These are phyloP conservation scores for Leptoteleia sp. DNA, from an alignment of 1,140 invertebrate genomes.

Conservation along the genomic window DNA sequence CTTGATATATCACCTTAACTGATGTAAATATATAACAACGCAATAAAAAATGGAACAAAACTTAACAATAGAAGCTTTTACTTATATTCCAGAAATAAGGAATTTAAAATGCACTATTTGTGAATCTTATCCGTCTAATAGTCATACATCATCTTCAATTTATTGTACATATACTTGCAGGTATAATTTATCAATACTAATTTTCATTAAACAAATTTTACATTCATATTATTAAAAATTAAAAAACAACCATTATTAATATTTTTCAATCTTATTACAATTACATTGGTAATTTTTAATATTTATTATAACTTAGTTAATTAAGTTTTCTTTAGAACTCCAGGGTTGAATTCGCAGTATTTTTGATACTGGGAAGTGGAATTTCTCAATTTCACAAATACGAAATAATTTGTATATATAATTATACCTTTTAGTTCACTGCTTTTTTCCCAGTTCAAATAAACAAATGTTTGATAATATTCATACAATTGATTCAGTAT, in stretches of 20 bases:
- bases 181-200: slow-evolving; percentile 2
- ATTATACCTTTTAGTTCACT: too few species aligned
- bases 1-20: too few species aligned
- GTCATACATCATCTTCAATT: background rate
- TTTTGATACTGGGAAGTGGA: too few species aligned
- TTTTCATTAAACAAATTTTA: background rate
- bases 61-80: slow-evolving; percentile 23
- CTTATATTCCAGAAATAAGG: slow-evolving; percentile 24
- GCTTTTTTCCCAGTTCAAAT: too few species aligned
- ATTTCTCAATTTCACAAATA: too few species aligned
- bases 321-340: too few species aligned
- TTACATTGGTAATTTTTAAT: too few species aligned
- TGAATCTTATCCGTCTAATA: slow-evolving; percentile 30
- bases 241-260: slow-evolving; percentile 5
- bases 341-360: too few species aligned
- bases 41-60: slow-evolving; percentile 3
- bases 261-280: too few species aligned
- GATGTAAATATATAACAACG: too few species aligned
- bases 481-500: background rate
- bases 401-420: too few species aligned
- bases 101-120: slow-evolving; percentile 16
- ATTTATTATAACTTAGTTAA: too few species aligned
- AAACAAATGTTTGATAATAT: background rate
- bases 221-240: slow-evolving; percentile 4
- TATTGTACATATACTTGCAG: slow-evolving; percentile 34